Base-by-base conservation (phyloP, 2,888 invertebrate species). In the Dynastes tityus region DNA sequence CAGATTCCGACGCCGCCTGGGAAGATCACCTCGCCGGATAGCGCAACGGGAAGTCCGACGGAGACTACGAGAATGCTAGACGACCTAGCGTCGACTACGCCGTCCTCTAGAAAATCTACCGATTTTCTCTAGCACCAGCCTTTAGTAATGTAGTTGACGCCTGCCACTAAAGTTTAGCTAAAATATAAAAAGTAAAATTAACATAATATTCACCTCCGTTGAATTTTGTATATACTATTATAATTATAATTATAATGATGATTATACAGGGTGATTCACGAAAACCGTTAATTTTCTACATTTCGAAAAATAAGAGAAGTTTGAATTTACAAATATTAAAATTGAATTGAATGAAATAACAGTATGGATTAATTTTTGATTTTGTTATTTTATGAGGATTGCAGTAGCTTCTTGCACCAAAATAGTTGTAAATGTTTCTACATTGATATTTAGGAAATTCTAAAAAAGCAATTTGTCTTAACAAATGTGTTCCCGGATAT, bases 51-150 rank as follows among this genome's bases (percentile, higher is more conserved):
- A 81, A 91, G 91, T 76, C 89, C 92, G n/a, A 91, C 92, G 81
- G 91, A 91, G 84, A 90, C 90, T 27, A 90, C 91, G 80, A 90
- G 90, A 84, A 90, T 90, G 90, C 86, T 90, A 82, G 89, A 87
- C 64, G 88, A 90, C 81, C 83, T 86, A 27, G 85, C 85, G 82
- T 88, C 87, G 82, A 87, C 87, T 81, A 87, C 87, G 83, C 88
- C 89, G 87, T 88, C 89, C 87, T 87, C 87, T 80, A 85, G 88
- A 83, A 88, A 88, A 86, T 86, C 88, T 78, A 88, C 89, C 83
- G 90, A 90, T 84, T 90, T 89, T 86, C 87, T 88, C 83, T 89
- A 88, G 86, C 86, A 83, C 80, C 79, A 79, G 78, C 77, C 77
- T 78, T 78, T 79, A 80, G 82, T 78, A 77, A 80, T 81, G 81